Evolutionary conservation across 2,797 vertebrate species (phyloP).

Genomic region (Erethizon dorsatum): DNA sequence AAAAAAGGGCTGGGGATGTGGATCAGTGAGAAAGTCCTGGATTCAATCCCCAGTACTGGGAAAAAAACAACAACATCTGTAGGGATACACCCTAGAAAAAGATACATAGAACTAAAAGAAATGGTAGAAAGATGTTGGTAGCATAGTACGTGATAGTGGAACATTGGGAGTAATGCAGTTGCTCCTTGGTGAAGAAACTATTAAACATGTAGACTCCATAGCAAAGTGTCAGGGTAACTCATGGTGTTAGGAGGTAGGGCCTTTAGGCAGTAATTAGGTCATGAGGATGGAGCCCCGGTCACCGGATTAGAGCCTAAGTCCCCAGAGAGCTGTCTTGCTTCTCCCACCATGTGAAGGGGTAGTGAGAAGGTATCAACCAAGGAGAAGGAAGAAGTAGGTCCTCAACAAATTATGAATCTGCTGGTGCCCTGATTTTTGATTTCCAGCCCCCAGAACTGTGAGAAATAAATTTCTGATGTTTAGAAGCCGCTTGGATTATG

Average conservation of each 20-base stretch:
- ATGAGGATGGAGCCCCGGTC: not conserved
- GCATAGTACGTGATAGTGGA: not conserved
- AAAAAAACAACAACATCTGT: not conserved
- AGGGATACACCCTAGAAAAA: not conserved
- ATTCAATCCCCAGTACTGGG: not conserved
- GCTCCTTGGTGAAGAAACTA: not conserved
- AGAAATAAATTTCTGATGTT: not conserved
- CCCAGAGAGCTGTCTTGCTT: not conserved
- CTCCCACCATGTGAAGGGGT: no score
- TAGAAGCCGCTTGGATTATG: not conserved
- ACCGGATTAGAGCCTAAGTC: no score
- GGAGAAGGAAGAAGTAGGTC: not conserved
- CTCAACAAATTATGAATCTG: not conserved
- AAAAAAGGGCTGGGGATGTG: not conserved
- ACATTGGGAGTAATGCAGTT: not conserved
- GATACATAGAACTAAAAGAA: not conserved
- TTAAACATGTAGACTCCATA: not conserved
- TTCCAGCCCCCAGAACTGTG: not conserved
- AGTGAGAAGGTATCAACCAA: not conserved
- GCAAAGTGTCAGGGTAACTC: not conserved
- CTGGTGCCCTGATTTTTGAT: not conserved
- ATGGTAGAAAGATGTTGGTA: not conserved
- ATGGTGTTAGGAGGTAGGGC: not conserved
- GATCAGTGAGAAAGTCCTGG: not conserved
- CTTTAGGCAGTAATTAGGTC: not conserved